Evolutionary conservation across 2,113 vertebrate species (phyloP).

Genomic region (Clarias gariepinus): DNA sequence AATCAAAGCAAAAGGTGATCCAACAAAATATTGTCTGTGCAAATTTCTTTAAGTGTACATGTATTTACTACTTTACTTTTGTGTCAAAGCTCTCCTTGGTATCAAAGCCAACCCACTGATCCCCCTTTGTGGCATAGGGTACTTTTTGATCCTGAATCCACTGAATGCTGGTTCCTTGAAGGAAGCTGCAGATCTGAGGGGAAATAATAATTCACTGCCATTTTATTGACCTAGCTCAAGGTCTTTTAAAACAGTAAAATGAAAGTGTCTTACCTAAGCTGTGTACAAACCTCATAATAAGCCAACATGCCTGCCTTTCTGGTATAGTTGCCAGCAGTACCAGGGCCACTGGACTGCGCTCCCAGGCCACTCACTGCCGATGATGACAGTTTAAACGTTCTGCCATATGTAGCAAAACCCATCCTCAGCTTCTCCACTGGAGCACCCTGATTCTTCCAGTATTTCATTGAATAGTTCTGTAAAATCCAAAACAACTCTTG

Average conservation of each 20-base stretch:
- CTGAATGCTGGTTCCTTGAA: conserved; percentile 56
- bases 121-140: conserved; percentile 71
- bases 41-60: no score
- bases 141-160: conserved; percentile 75
- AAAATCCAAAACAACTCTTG: background rate
- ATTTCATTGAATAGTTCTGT: conserved; percentile 72
- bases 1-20: no score
- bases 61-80: conserved; percentile 66
- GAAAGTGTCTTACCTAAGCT: background rate
- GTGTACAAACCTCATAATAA: conserved; percentile 74
- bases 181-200: conserved; percentile 72
- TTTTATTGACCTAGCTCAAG: background rate
- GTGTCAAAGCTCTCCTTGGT: conserved; percentile 66
- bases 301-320: conserved; percentile 72
- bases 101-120: conserved; percentile 78
- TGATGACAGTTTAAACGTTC: conserved; percentile 63
- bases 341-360: conserved; percentile 62
- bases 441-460: conserved; percentile 69
- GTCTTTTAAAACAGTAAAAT: background rate
- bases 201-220: background rate
- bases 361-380: conserved; percentile 48
- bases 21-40: no score
- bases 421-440: conserved; percentile 72
- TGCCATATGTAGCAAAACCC: conserved; percentile 75
- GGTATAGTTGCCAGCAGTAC: conserved; percentile 68